Evolutionary conservation across 2,888 invertebrate species (phyloP).

Genomic region (Bhutanitis thaidina): DNA sequence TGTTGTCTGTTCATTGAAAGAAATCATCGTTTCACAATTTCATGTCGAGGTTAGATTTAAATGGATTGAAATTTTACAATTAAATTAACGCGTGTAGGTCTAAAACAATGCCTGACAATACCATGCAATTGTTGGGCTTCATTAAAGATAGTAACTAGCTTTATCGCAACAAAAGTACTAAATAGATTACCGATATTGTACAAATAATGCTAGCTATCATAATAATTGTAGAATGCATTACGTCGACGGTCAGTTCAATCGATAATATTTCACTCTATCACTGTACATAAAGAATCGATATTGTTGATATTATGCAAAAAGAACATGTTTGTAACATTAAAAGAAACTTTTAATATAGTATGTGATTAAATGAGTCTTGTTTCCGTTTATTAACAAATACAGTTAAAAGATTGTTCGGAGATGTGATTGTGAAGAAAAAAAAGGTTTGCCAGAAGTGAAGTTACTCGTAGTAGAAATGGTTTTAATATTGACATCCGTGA

Average conservation of each 20-base stretch:
- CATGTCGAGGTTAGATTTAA: neutral
- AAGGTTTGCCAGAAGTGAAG: no score
- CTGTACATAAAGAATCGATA: conserved; percentile 6
- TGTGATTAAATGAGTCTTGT: no score
- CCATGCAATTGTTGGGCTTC: conserved; percentile 4
- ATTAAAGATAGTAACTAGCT: neutral
- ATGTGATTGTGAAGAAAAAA: no score
- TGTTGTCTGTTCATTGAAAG: no score
- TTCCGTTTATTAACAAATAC: no score
- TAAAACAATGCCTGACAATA: neutral
- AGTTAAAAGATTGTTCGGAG: no score
- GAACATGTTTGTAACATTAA: neutral
- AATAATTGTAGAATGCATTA: neutral
- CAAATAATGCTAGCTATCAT: neutral
- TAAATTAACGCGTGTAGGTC: neutral
- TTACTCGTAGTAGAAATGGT: no score
- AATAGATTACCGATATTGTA: neutral
- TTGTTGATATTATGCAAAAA: conserved; percentile 1
- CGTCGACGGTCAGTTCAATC: neutral
- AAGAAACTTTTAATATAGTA: neutral
- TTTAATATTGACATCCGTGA: no score
- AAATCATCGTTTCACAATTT: no score
- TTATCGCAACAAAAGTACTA: neutral
- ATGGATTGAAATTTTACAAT: conserved; percentile 7
- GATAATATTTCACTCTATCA: conserved; percentile 10